Percentiles rank a stretch among this genome's conserved stretches.
phyloP scores from a whole-genome alignment of 2,113 vertebrate genomes.

The Entosphenus tridentatus region DNA sequence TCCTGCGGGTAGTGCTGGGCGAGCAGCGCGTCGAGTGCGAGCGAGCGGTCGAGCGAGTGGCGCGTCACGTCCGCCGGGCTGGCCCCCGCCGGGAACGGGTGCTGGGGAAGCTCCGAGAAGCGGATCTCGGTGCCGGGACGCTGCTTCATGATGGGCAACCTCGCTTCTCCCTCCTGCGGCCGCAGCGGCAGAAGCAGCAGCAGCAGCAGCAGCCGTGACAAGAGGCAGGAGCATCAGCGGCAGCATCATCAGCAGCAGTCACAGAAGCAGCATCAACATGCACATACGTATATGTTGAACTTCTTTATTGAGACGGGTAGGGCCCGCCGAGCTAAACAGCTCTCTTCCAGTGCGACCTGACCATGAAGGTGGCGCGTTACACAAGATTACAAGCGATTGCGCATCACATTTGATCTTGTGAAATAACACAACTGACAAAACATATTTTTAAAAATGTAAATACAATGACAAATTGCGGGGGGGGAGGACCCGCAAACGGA shows the following conservation, averaged over 20 bases:
- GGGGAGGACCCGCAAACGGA: no score
- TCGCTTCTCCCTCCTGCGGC: slow-evolving; percentile 38
- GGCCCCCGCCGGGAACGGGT: slow-evolving; percentile 51
- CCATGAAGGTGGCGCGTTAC: no score
- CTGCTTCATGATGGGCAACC: slow-evolving; percentile 55
- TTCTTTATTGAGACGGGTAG: no score
- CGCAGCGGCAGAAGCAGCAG: neutral
- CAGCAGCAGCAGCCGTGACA: neutral
- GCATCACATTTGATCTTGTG: no score
- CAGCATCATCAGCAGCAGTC: neutral
- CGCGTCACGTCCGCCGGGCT: slow-evolving; percentile 62
- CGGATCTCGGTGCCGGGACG: slow-evolving; percentile 55
- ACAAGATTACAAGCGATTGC: no score
- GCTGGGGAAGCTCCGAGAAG: slow-evolving; percentile 50
- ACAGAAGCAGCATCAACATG: neutral
- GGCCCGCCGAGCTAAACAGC: no score
- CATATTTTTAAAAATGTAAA: no score
- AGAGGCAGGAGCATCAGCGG: neutral
- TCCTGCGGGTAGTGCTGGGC: slow-evolving; percentile 25
- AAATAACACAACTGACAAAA: no score
- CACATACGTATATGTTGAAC: no score
- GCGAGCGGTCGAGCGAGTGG: slow-evolving; percentile 70
- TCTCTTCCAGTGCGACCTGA: no score
- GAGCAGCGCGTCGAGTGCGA: slow-evolving; percentile 43
- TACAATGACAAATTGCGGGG: no score